Evolutionary conservation across 1,140 invertebrate genomes (phyloP).

Genomic region (Drosophila novamexicana): DNA sequence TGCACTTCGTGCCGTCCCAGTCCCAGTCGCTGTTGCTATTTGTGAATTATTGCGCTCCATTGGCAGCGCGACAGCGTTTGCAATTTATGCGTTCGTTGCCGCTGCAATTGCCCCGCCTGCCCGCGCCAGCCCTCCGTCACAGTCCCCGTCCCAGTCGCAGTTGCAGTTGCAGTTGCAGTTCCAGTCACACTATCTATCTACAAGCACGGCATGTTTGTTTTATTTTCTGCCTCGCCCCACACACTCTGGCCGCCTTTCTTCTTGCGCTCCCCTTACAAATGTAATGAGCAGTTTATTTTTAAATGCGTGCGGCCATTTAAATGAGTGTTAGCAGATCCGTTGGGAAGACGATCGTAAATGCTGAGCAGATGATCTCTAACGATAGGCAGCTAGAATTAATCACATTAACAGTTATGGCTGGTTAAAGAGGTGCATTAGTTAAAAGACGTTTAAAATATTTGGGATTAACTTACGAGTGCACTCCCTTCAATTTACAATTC

Average conservation of each 20-base stretch:
- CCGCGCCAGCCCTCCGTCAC: too few relatives aligned
- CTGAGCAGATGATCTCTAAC: constrained; percentile 3
- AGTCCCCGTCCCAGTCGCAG: not conserved
- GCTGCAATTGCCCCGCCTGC: constrained; percentile 21
- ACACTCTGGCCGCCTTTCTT: constrained; percentile 1
- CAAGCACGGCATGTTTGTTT: constrained; percentile 18
- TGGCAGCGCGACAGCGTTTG: constrained; percentile 63
- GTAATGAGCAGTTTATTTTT: constrained; percentile 50
- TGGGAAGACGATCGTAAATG: constrained; percentile 11
- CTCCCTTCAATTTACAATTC: too few relatives aligned
- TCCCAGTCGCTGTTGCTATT: constrained; percentile 59
- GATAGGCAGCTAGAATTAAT: not conserved
- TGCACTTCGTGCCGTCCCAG: constrained; percentile 48
- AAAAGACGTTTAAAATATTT: too few relatives aligned
- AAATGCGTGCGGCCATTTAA: constrained; percentile 46
- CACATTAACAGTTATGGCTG: not conserved
- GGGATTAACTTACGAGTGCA: too few relatives aligned
- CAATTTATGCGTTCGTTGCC: constrained; percentile 77
- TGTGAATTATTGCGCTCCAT: constrained; percentile 74
- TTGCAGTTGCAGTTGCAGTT: not conserved
- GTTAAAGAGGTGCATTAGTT: not conserved
- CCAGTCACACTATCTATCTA: constrained; percentile 45
- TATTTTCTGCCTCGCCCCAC: constrained; percentile 2
- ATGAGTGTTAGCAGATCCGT: constrained; percentile 35
- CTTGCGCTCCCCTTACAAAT: constrained; percentile 26